Percentiles rank a stretch among this genome's conserved stretches.
Evolutionary conservation across 2,888 invertebrate species (phyloP).

Genomic region (Parapristionchus giblindavisi): DNA sequence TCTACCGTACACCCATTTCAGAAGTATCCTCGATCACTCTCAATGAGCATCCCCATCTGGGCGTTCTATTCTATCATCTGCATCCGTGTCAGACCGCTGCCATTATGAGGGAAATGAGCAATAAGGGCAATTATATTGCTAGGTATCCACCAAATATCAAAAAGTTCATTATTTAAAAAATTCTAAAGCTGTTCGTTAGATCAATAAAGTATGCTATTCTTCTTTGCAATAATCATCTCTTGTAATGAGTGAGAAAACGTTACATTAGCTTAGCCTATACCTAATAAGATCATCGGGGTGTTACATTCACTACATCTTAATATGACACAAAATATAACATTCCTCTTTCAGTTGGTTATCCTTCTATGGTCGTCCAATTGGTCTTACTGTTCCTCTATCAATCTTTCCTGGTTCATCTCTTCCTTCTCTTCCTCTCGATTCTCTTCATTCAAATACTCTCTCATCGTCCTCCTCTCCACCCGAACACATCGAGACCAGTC

Average conservation of each 20-base stretch:
- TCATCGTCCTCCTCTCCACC: background rate
- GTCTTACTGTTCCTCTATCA: constrained; percentile 42
- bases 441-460: no score
- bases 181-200: no score
- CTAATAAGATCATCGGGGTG: background rate
- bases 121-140: constrained; percentile 48
- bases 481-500: constrained; percentile 15
- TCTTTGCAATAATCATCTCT: no score
- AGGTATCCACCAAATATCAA: constrained; percentile 46
- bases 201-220: no score
- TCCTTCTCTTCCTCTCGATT: constrained; percentile 27
- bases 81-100: constrained; percentile 62
- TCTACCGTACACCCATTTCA: background rate
- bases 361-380: constrained; percentile 51
- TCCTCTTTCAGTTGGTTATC: constrained; percentile 55
- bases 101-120: constrained; percentile 52
- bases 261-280: no score
- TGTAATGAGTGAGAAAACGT: no score
- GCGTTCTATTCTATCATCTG: constrained; percentile 64
- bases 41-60: constrained; percentile 44
- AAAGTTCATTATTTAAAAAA: no score
- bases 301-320: background rate
- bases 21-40: background rate
- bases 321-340: background rate
- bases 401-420: constrained; percentile 26